These are phyloP conservation scores for Torymus aiolomorphi DNA, from an alignment of 2,888 invertebrate genomes.

Conservation along the genomic window DNA sequence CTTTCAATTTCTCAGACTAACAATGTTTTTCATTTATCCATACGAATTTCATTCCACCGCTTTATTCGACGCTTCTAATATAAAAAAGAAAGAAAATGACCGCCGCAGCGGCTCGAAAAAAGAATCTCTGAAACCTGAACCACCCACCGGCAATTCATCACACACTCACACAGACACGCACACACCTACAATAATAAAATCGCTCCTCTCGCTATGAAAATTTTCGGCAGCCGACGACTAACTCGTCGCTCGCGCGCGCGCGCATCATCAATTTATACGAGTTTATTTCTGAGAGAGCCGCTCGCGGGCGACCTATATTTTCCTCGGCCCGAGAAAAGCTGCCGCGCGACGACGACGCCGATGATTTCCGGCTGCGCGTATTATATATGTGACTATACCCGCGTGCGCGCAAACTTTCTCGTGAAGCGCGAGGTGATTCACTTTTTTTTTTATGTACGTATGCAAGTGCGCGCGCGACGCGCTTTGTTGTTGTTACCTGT, in stretches of 20 bases:
- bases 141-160: slow-evolving; percentile 7
- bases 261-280: slow-evolving; percentile 51
- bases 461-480: too few relatives aligned
- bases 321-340: neutral
- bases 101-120: neutral
- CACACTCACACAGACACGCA: neutral
- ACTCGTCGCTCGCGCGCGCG: neutral
- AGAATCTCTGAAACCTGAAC: slow-evolving; percentile 23
- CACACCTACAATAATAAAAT: slow-evolving; percentile 15
- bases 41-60: too few relatives aligned
- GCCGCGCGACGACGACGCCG: neutral
- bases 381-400: slow-evolving; percentile 1
- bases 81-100: too few relatives aligned
- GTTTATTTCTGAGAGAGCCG: slow-evolving; percentile 51
- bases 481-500: too few relatives aligned
- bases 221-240: slow-evolving; percentile 14
- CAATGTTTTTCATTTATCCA: too few relatives aligned
- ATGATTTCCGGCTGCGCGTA: slow-evolving; percentile 27
- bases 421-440: slow-evolving; percentile 2
- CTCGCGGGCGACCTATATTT: slow-evolving; percentile 50
- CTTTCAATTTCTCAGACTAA: too few relatives aligned
- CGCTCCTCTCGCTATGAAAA: slow-evolving; percentile 18
- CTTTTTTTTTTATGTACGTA: too few relatives aligned
- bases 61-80: too few relatives aligned
- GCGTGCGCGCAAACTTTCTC: neutral